Percentiles rank a stretch among this genome's conserved stretches.
These are phyloP conservation scores for Myopa testacea DNA, from an alignment of 2,888 invertebrate species.

Conservation along the genomic window DNA sequence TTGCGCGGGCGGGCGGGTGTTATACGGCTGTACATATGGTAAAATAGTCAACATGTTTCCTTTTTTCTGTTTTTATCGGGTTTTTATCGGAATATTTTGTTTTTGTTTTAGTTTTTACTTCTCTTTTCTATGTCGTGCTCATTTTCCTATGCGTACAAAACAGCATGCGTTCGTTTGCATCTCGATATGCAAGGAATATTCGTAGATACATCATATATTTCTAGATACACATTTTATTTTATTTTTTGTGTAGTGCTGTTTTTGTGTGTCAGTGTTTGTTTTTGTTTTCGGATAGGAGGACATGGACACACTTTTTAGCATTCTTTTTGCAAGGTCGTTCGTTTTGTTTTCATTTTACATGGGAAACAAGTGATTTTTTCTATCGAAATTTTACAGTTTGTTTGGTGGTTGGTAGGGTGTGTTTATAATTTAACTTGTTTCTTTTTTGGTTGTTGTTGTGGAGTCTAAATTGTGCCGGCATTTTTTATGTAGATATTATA, in stretches of 20 bases:
- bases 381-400: conserved; percentile 2
- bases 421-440: background rate
- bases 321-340: conserved; percentile 64
- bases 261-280: conserved; percentile 1
- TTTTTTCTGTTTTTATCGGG: conserved; percentile 21
- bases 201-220: conserved; percentile 2
- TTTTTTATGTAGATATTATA: conserved; percentile 1
- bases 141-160: conserved; percentile 9
- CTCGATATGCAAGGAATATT: conserved; percentile 1
- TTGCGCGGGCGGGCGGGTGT: background rate
- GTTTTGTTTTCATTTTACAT: conserved; percentile 59
- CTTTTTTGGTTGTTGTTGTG: background rate
- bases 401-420: background rate
- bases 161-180: conserved; percentile 22
- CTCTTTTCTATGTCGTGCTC: conserved; percentile 17
- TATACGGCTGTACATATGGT: conserved; percentile 25
- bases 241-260: conserved; percentile 20
- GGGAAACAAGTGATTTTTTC: conserved; percentile 18
- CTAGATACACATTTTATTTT: conserved; percentile 6
- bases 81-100: conserved; percentile 33
- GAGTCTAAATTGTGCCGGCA: background rate
- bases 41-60: conserved; percentile 26
- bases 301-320: conserved; percentile 46
- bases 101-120: conserved; percentile 28
- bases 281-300: conserved; percentile 28